Conservation (phyloP, 2,797 vertebrate genomes). For the Coendou prehensilis region DNA sequence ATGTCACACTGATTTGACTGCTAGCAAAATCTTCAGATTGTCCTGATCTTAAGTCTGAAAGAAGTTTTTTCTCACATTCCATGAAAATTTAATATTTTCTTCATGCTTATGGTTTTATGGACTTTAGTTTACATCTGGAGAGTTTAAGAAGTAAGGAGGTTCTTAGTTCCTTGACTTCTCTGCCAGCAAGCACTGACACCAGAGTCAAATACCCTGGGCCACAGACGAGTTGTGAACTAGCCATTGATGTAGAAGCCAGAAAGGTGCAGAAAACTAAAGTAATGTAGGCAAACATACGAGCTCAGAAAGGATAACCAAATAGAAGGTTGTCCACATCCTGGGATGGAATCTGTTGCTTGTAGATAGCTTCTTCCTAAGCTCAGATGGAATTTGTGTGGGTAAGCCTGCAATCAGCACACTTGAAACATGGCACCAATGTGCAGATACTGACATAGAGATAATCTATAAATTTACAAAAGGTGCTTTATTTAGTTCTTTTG, state of each 20-base stretch:
- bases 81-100: constrained; percentile 36
- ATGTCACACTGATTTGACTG: not conserved
- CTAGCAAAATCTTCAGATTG: not conserved
- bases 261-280: not conserved
- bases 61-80: not conserved
- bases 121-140: not conserved
- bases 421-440: not conserved
- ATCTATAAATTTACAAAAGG: not conserved
- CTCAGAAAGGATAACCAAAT: not conserved
- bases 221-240: not conserved
- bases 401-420: not conserved
- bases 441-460: not conserved
- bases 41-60: not conserved
- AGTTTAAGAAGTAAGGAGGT: not conserved
- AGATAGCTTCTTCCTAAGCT: not conserved
- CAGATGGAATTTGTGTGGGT: not conserved
- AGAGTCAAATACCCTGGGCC: not conserved
- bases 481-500: not conserved
- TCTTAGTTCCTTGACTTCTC: not conserved
- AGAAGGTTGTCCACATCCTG: not conserved
- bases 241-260: not conserved
- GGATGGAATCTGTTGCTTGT: not conserved
- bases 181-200: not conserved
- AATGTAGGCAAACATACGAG: not conserved
- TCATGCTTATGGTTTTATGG: not conserved